These are phyloP conservation scores for Alviniconcha strummeri DNA, from an alignment of 2,888 invertebrate species.

Conservation along the genomic window DNA sequence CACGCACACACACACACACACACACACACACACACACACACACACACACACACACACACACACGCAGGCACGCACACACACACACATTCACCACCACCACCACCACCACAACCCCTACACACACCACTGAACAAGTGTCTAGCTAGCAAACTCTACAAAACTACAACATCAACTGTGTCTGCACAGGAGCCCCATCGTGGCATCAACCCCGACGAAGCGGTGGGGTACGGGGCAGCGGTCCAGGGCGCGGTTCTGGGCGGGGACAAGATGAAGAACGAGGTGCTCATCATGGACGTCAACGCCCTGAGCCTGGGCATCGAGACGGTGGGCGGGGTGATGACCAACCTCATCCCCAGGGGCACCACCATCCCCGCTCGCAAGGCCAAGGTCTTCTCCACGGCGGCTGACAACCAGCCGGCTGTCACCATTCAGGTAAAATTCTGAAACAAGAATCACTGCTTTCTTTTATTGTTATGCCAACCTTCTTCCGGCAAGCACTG, in stretches of 20 bases:
- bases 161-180: background rate
- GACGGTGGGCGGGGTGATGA: slow-evolving; percentile 99
- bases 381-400: slow-evolving; percentile 99
- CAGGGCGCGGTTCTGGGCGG: slow-evolving; percentile 99
- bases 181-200: slow-evolving; percentile 94
- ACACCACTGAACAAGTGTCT: no score
- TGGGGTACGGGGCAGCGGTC: slow-evolving; percentile 98
- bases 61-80: no score
- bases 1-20: no score
- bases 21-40: no score
- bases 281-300: slow-evolving; percentile 90
- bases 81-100: no score
- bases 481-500: background rate
- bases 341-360: slow-evolving; percentile 96
- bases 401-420: slow-evolving; percentile 98
- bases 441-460: no score
- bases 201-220: slow-evolving; percentile 99
- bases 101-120: no score
- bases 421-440: slow-evolving; percentile 85
- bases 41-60: no score
- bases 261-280: slow-evolving; percentile 95
- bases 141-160: no score
- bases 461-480: background rate
- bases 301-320: slow-evolving; percentile 99
- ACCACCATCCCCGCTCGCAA: slow-evolving; percentile 99